Evolutionary conservation across 2,113 vertebrate species (phyloP).

Genomic region (Orthonyx spaldingii): DNA sequence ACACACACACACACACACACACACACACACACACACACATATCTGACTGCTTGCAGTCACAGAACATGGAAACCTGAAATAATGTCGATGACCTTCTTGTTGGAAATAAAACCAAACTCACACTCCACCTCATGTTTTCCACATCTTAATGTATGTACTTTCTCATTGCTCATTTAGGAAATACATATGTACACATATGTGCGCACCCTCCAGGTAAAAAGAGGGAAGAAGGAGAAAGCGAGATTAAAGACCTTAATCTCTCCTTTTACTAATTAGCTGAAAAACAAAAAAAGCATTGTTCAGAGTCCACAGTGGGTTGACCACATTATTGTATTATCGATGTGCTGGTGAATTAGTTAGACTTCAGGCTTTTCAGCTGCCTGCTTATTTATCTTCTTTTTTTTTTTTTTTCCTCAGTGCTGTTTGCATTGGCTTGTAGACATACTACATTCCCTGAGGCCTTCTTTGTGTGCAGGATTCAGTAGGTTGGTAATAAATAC

Average conservation of each 20-base stretch:
- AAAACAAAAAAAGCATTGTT: constrained; percentile 39
- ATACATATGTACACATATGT: neutral
- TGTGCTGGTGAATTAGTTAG: constrained; percentile 29
- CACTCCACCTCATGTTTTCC: neutral
- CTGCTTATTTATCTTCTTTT: neutral
- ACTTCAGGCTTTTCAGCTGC: constrained; percentile 33
- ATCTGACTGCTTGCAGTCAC: neutral
- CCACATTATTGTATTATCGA: constrained; percentile 59
- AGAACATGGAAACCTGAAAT: neutral
- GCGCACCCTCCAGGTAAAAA: neutral
- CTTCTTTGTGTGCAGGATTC: constrained; percentile 21
- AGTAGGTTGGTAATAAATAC: constrained; percentile 54
- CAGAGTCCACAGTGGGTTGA: neutral
- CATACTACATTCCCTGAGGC: neutral
- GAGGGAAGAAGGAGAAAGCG: neutral
- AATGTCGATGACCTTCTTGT: neutral
- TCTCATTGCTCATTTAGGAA: neutral
- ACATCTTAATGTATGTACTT: neutral
- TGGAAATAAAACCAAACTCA: neutral
- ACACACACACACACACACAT: neutral
- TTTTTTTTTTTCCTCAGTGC: neutral
- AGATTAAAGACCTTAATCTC: constrained; percentile 63
- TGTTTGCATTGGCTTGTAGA: constrained; percentile 4
- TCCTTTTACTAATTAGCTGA: constrained; percentile 63
- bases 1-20: neutral